phyloP scores from a whole-genome alignment of 2,888 invertebrate genomes.

The Cephus runcator region DNA sequence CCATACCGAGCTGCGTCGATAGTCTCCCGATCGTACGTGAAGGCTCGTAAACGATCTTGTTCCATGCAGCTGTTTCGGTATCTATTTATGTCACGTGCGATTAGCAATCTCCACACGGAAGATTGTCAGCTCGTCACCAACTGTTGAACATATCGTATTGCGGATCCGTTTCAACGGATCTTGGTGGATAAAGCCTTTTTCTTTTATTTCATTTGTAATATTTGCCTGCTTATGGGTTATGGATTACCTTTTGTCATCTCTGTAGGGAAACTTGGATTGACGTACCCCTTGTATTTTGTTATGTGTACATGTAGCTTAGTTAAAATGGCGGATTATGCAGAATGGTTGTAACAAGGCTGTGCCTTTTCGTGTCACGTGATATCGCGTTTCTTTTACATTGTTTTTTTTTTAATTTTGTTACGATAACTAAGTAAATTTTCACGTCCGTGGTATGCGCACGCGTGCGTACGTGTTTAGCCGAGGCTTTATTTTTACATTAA shows the following conservation, averaged over 20 bases:
- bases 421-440: neutral
- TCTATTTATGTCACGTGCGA: slow-evolving; percentile 17
- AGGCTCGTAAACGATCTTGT: neutral
- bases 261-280: neutral
- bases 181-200: neutral
- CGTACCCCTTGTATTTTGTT: neutral
- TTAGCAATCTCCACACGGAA: slow-evolving; percentile 10
- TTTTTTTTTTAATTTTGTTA: neutral
- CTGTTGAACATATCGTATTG: slow-evolving; percentile 16
- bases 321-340: neutral
- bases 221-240: neutral
- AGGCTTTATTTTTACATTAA: neutral
- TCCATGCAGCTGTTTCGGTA: slow-evolving; percentile 13
- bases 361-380: neutral
- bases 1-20: neutral
- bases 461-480: neutral
- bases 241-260: neutral
- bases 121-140: slow-evolving; percentile 10
- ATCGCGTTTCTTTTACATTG: neutral
- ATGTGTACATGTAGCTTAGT: neutral
- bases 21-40: neutral
- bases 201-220: neutral
- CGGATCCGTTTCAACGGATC: neutral
- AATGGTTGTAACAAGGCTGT: neutral
- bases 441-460: neutral